Evolutionary conservation across 2,113 vertebrate genomes (phyloP), one percentile per base, ranked within the genome.

Genomic region (Ifrita kowaldi): DNA sequence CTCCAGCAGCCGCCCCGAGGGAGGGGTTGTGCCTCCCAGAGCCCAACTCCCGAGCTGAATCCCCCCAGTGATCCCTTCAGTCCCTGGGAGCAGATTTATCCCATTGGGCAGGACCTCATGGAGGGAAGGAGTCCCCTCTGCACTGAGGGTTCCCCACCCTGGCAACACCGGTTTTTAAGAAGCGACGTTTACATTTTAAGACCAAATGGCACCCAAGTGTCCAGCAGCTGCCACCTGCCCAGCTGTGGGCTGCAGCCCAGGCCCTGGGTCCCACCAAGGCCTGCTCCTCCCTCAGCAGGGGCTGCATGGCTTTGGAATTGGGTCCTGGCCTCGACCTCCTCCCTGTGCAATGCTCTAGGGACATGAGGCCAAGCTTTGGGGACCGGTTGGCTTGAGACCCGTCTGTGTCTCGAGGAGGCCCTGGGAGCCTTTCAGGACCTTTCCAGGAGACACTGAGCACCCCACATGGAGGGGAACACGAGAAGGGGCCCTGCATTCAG

Each of bases 221-320:
- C 60, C 60, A 35, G 64, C 33, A 85, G 85, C 35, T 90, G 59
- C 53, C 20, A 15, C n/a, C 49, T 55, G 70, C 62, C 22, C 53
- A 19, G 55, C 2, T 18, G 13, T 2, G 41, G 65, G 44, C 41
- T 87, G n/a, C 1, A 20, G 13, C 5, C 49, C 78, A 37, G 13
- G 13, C 33, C 63, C 52, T 18, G n/a, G 15, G 3, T 46, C 62
- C 57, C n/a, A 17, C n/a, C 77, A 55, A 41, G 33, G 35, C 11
- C 20, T 0, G 0, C 4, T 28, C 11, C 21, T 46, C 6, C 49
- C 57, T 47, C 37, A 44, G 1, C 0, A 0, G 57, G 60, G 53
- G 44, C 63, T 62, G 15, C 9, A 0, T 0, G 7, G 42, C 37
- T 88, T 63, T 9, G 8, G 44, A 35, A 1, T 41, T 2, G 3